These are phyloP conservation scores for Nannoperca obscura DNA, from an alignment of 2,797 vertebrate species.

Conservation along the genomic window DNA sequence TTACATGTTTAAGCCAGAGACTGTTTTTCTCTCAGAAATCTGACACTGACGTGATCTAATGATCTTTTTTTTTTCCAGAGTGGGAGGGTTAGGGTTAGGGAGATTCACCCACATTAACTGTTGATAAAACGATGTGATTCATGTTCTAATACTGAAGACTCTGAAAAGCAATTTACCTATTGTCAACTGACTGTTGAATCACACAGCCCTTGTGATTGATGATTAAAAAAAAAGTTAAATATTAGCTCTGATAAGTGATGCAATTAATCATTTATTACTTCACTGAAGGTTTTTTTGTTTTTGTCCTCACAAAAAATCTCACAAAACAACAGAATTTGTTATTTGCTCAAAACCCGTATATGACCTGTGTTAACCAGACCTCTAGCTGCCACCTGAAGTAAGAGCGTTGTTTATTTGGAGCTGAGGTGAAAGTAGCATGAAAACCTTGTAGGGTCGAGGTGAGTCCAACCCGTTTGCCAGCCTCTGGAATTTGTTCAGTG, in stretches of 20 bases:
- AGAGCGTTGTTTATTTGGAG: not conserved
- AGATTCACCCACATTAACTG: constrained; percentile 7
- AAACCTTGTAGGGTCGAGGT: too few relatives aligned
- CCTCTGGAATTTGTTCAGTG: too few relatives aligned
- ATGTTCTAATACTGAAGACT: constrained; percentile 29
- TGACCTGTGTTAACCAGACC: not conserved
- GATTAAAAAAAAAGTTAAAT: constrained; percentile 23
- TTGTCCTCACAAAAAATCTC: constrained; percentile 15
- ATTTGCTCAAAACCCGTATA: constrained; percentile 26
- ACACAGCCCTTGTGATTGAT: constrained; percentile 34
- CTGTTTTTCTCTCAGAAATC: constrained; percentile 48
- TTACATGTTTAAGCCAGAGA: constrained; percentile 71
- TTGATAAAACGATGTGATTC: constrained; percentile 36
- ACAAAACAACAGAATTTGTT: constrained; percentile 15
- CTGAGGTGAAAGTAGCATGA: not conserved
- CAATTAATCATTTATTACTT: constrained; percentile 20
- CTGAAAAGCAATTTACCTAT: constrained; percentile 30
- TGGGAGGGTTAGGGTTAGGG: not conserved
- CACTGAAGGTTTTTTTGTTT: constrained; percentile 17
- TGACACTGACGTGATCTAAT: constrained; percentile 64
- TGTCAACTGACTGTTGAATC: constrained; percentile 47
- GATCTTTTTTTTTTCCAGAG: constrained; percentile 21
- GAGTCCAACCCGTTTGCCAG: too few relatives aligned
- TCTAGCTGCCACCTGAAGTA: constrained; percentile 9
- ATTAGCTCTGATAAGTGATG: constrained; percentile 17